A percentile compares a stretch with the other conserved stretches of the same genome.
Conservation (phyloP, 1,140 invertebrate species). For the Drosophila funebris region DNA sequence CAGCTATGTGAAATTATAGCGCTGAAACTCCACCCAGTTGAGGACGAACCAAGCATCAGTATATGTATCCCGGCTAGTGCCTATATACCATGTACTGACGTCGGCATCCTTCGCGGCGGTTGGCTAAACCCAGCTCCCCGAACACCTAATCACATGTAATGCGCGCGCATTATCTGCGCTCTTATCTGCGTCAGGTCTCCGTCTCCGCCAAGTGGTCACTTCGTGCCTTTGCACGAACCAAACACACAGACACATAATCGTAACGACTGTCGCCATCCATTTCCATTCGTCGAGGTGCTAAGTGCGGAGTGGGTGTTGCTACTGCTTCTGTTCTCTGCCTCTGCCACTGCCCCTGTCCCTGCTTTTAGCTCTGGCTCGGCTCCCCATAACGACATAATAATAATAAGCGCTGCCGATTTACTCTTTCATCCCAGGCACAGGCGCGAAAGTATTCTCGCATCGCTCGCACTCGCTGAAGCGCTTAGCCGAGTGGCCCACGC, state of each 20-base stretch:
- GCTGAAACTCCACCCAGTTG: slow-evolving; percentile 47
- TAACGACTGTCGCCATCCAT: slow-evolving; percentile 58
- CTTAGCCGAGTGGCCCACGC: slow-evolving; percentile 60
- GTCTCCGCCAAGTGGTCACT: slow-evolving; percentile 51
- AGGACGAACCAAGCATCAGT: neutral
- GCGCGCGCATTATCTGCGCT: slow-evolving; percentile 84
- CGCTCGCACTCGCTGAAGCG: slow-evolving; percentile 37
- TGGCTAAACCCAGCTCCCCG: slow-evolving; percentile 79
- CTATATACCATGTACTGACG: slow-evolving; percentile 51
- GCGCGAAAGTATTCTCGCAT: slow-evolving; percentile 57
- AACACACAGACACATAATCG: slow-evolving; percentile 16
- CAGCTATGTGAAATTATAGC: slow-evolving; percentile 30
- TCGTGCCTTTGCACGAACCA: slow-evolving; percentile 50
- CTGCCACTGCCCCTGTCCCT: neutral
- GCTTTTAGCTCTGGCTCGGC: neutral
- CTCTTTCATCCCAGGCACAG: slow-evolving; percentile 73
- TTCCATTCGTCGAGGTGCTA: slow-evolving; percentile 70
- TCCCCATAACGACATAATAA: slow-evolving; percentile 61
- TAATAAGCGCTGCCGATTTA: slow-evolving; percentile 76
- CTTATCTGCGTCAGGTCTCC: slow-evolving; percentile 64
- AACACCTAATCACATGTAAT: slow-evolving; percentile 84
- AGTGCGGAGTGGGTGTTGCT: slow-evolving; percentile 65
- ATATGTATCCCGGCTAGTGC: neutral
- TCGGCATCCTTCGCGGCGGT: slow-evolving; percentile 62
- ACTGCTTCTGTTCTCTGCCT: slow-evolving; percentile 4